phyloP scores from a whole-genome alignment of 2,113 vertebrate genomes.

The Tretioscincus oriximinensis region DNA sequence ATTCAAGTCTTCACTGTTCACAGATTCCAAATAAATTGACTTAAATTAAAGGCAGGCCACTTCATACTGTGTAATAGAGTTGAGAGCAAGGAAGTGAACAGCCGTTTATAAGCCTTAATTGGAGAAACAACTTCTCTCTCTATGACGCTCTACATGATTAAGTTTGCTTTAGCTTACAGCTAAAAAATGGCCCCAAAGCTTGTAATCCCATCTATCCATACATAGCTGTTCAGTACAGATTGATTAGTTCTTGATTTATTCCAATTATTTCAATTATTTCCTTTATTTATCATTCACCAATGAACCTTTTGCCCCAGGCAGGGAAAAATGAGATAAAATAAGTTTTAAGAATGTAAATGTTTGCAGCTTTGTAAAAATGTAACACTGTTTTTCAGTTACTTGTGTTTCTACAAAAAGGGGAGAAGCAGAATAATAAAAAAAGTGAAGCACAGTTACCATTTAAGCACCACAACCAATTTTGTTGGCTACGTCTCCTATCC shows the following conservation, averaged over 20 bases:
- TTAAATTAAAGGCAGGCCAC: conserved; percentile 6
- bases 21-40: not conserved
- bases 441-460: no score
- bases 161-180: not conserved
- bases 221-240: not conserved
- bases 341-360: not conserved
- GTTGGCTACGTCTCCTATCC: not conserved
- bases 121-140: conserved; percentile 7
- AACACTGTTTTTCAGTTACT: not conserved
- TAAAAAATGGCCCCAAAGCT: not conserved
- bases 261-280: conserved; percentile 1
- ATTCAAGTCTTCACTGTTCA: not conserved
- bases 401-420: not conserved
- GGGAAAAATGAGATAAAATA: no score
- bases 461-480: not conserved
- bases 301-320: not conserved
- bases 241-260: conserved; percentile 6
- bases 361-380: not conserved
- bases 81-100: not conserved
- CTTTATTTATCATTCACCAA: not conserved
- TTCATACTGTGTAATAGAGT: conserved; percentile 1
- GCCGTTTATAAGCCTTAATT: conserved; percentile 21
- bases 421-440: not conserved
- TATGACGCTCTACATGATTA: not conserved
- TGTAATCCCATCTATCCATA: not conserved